Conservation (phyloP, 2,113 vertebrate genomes). For the Calcarius ornatus region DNA sequence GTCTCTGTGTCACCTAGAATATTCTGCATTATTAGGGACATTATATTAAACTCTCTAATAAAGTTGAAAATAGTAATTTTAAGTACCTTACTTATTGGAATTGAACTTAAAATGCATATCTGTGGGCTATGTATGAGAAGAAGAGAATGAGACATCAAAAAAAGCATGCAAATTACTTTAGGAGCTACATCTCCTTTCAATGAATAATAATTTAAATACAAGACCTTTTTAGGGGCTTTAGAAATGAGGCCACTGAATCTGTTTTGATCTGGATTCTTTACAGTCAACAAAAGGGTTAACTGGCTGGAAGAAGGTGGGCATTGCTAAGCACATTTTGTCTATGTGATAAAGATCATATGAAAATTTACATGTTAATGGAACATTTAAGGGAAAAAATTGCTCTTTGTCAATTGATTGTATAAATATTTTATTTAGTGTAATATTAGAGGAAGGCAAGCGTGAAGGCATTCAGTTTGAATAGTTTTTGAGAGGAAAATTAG, state of each 20-base stretch:
- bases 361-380: slow-evolving; percentile 83
- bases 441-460: slow-evolving; percentile 70
- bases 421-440: slow-evolving; percentile 83
- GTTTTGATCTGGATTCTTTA: slow-evolving; percentile 47
- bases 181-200: slow-evolving; percentile 7
- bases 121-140: neutral
- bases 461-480: slow-evolving; percentile 66
- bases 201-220: slow-evolving; percentile 48
- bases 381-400: slow-evolving; percentile 70
- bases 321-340: slow-evolving; percentile 58
- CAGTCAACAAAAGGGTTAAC: slow-evolving; percentile 64
- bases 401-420: slow-evolving; percentile 81
- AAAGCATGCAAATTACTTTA: slow-evolving; percentile 13
- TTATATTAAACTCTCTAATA: neutral
- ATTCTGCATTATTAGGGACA: neutral
- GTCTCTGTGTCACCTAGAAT: neutral
- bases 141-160: neutral
- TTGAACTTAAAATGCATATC: neutral
- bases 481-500: slow-evolving; percentile 71
- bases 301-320: slow-evolving; percentile 43
- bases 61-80: neutral
- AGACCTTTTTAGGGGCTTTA: neutral
- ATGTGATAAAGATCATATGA: slow-evolving; percentile 70
- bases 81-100: neutral
- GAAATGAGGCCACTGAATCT: slow-evolving; percentile 16